Conservation (phyloP, 2,888 invertebrate genomes). For the Acleris emargana region DNA sequence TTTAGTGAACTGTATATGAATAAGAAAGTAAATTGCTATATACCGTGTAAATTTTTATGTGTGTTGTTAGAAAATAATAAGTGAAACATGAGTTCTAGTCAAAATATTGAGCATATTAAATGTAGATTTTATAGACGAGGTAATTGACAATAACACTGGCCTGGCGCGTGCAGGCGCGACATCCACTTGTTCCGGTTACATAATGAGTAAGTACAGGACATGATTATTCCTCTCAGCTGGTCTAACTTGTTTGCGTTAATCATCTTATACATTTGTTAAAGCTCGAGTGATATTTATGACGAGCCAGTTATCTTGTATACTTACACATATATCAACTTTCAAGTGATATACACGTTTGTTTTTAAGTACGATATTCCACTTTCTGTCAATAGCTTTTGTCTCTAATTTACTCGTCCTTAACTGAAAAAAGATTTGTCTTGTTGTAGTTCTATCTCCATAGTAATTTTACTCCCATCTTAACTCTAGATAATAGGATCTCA, state of each 20-base stretch:
- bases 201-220: slow-evolving; percentile 71
- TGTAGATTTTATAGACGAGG: slow-evolving; percentile 78
- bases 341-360: no score
- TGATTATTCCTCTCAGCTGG: slow-evolving; percentile 50
- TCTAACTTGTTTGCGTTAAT: slow-evolving; percentile 64
- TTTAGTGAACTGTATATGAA: slow-evolving; percentile 76
- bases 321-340: background rate
- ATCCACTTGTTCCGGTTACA: slow-evolving; percentile 59
- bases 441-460: background rate
- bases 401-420: background rate
- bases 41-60: slow-evolving; percentile 77
- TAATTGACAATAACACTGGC: slow-evolving; percentile 83
- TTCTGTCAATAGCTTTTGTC: slow-evolving; percentile 1
- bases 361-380: background rate
- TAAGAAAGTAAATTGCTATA: slow-evolving; percentile 76
- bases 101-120: slow-evolving; percentile 82
- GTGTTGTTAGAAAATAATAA: slow-evolving; percentile 80
- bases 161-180: slow-evolving; percentile 57
- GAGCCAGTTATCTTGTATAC: slow-evolving; percentile 18
- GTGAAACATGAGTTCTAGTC: slow-evolving; percentile 84
- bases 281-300: slow-evolving; percentile 52
- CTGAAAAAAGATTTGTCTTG: background rate
- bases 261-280: slow-evolving; percentile 66
- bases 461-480: background rate
- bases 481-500: background rate